phyloP scores from a whole-genome alignment of 2,888 invertebrate species.

The Pandemis heparana region DNA sequence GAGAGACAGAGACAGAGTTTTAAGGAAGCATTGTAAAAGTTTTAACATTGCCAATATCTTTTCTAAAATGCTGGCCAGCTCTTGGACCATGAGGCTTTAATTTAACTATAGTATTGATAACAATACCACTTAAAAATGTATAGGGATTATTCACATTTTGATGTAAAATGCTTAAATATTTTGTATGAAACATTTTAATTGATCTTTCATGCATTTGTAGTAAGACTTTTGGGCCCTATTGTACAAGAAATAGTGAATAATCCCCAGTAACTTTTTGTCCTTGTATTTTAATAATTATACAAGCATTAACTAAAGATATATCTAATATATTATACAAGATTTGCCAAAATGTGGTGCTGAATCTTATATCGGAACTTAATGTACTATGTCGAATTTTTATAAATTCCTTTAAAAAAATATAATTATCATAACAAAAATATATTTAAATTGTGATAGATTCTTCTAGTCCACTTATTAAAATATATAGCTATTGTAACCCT shows the following conservation, averaged over 20 bases:
- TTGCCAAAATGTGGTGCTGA: slow-evolving; percentile 35
- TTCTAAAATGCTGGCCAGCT: too few species aligned
- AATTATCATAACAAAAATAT: neutral
- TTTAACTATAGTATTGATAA: neutral
- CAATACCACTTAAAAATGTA: too few species aligned
- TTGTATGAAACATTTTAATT: too few species aligned
- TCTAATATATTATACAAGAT: neutral
- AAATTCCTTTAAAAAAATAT: neutral
- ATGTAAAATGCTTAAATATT: too few species aligned
- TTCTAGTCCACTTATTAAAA: neutral
- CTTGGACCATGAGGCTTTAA: neutral
- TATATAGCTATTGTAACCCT: neutral
- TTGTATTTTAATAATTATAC: too few species aligned
- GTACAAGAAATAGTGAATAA: too few species aligned
- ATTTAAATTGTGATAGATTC: neutral
- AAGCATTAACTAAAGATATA: too few species aligned
- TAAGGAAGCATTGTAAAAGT: too few species aligned
- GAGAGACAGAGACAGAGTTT: too few species aligned
- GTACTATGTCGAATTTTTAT: slow-evolving; percentile 19
- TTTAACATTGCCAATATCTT: too few species aligned
- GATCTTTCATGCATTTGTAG: neutral
- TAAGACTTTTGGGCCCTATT: neutral
- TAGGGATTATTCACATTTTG: too few species aligned
- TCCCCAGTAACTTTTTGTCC: too few species aligned
- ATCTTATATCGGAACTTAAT: slow-evolving; percentile 8